phyloP scores from a whole-genome alignment of 2,113 vertebrate genomes.

The Phaetusa simplex region DNA sequence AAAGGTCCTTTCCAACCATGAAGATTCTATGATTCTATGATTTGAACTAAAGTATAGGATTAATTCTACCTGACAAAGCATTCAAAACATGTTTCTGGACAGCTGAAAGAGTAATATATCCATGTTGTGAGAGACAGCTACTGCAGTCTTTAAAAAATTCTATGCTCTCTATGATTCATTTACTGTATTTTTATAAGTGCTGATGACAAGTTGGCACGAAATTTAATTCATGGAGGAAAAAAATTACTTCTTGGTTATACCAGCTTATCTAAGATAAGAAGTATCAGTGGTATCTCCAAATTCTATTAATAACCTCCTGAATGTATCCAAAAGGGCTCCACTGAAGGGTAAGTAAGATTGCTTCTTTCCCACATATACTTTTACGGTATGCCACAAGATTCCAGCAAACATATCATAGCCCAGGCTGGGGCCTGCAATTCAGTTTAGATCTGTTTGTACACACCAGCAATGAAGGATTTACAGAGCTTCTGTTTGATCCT shows the following conservation, averaged over 20 bases:
- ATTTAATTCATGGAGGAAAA: background rate
- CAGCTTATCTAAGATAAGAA: background rate
- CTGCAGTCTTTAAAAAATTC: background rate
- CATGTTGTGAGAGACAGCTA: background rate
- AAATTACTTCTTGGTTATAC: background rate
- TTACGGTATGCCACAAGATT: background rate
- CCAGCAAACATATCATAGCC: background rate
- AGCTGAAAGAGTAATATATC: background rate
- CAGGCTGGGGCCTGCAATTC: background rate
- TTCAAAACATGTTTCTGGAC: background rate
- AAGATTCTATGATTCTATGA: too few species aligned
- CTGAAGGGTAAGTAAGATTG: background rate
- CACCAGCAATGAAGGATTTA: background rate
- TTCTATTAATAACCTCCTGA: background rate
- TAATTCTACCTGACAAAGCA: background rate
- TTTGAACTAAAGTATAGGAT: background rate
- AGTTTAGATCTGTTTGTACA: background rate
- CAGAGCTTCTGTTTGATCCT: background rate
- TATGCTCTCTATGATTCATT: background rate
- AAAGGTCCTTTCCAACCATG: too few species aligned
- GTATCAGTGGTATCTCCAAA: background rate
- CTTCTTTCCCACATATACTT: background rate
- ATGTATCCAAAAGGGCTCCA: background rate
- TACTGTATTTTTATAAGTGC: background rate
- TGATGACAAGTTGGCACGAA: background rate